phyloP scores from a whole-genome alignment of 2,888 invertebrate species.

The Imbricaverruca yamaguchii region DNA sequence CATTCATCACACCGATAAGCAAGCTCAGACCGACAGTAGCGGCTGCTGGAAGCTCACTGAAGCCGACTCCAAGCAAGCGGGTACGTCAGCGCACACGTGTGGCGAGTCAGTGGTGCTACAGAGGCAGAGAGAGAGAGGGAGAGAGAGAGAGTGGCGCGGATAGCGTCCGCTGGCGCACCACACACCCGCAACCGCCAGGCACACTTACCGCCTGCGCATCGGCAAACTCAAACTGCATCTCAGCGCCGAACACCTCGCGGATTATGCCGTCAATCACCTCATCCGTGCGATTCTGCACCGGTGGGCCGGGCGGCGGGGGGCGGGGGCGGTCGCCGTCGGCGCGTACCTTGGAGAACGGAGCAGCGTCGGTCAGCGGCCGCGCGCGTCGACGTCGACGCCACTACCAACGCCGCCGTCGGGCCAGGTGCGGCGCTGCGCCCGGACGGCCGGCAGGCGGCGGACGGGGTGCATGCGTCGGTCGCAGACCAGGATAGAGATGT shows the following conservation, averaged over 20 bases:
- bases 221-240: constrained; percentile 36
- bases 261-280: constrained; percentile 42
- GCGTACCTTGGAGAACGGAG: constrained; percentile 11
- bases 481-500: too few species aligned
- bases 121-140: background rate
- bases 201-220: constrained; percentile 36
- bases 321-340: background rate
- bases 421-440: too few species aligned
- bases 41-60: too few species aligned
- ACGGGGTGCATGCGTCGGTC: too few species aligned
- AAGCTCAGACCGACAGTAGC: background rate
- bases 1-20: background rate
- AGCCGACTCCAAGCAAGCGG: background rate
- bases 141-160: background rate
- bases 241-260: constrained; percentile 36
- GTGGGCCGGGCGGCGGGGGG: background rate
- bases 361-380: background rate
- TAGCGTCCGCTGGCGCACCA: background rate
- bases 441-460: too few species aligned
- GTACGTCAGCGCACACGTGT: background rate
- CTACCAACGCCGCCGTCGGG: too few species aligned
- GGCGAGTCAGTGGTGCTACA: background rate
- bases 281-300: constrained; percentile 31
- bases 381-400: too few species aligned
- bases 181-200: background rate